A percentile compares a stretch with the other conserved stretches of the same genome.
Evolutionary conservation across 1,140 invertebrate species (phyloP).

Genomic region (Cotesia vestalis): DNA sequence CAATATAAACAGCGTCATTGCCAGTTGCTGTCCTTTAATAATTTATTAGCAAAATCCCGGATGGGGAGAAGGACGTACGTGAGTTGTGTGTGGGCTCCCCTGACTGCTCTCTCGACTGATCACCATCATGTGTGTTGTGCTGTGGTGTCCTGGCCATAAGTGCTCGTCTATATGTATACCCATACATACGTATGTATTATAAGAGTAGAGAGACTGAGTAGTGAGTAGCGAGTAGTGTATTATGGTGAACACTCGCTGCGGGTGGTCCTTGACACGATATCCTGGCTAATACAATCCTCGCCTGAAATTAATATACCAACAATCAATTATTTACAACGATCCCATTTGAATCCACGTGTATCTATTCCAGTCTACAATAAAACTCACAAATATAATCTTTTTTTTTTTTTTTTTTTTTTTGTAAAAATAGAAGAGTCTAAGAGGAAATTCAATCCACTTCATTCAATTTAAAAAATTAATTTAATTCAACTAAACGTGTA

Average conservation of each 20-base stretch:
- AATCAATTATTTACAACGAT: conserved; percentile 52
- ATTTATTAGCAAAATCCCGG: conserved; percentile 62
- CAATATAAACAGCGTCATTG: conserved; percentile 58
- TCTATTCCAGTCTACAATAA: not conserved
- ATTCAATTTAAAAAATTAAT: too few relatives aligned
- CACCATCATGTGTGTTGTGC: conserved; percentile 58
- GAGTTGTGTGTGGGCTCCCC: conserved; percentile 22
- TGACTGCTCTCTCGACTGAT: too few relatives aligned
- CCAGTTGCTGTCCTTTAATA: conserved; percentile 64
- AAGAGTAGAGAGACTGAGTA: conserved; percentile 41
- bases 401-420: too few relatives aligned
- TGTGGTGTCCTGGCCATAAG: conserved; percentile 55
- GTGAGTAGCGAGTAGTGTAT: conserved; percentile 29
- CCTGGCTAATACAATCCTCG: conserved; percentile 51
- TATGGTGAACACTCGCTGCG: conserved; percentile 53
- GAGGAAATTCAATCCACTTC: too few relatives aligned
- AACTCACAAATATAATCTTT: not conserved
- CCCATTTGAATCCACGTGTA: not conserved
- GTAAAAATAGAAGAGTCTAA: too few relatives aligned
- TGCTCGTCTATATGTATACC: too few relatives aligned
- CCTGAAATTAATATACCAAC: conserved; percentile 56
- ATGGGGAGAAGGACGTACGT: conserved; percentile 39
- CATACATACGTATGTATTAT: too few relatives aligned
- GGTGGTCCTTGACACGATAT: conserved; percentile 64
- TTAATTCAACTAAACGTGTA: too few relatives aligned